A percentile compares a stretch with the other conserved stretches of the same genome.
Evolutionary conservation across 2,888 invertebrate species (phyloP).

Genomic region (Strigamia maritima): DNA sequence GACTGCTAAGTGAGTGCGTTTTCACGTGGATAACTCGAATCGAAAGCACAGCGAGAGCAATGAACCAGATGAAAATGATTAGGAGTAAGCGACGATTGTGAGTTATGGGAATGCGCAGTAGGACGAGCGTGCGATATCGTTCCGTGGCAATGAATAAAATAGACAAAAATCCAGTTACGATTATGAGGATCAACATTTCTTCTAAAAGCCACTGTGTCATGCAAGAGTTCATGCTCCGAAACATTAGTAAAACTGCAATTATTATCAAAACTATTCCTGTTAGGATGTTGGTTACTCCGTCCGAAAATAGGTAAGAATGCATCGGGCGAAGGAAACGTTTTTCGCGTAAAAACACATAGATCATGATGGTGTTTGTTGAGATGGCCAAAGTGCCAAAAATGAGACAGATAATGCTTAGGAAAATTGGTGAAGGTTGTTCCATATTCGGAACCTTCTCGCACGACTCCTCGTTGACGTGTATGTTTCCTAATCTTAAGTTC

Average conservation of each 20-base stretch:
- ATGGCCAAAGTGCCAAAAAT: background rate
- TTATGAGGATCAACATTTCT: background rate
- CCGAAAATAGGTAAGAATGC: background rate
- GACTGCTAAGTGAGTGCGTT: background rate
- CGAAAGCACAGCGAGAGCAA: background rate
- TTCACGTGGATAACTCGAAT: background rate
- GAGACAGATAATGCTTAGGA: background rate
- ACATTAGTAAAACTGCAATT: background rate
- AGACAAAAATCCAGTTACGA: background rate
- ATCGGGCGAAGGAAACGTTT: background rate
- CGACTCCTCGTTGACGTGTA: background rate
- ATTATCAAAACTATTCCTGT: background rate
- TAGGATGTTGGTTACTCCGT: background rate
- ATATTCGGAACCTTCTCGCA: background rate
- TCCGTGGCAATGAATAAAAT: background rate
- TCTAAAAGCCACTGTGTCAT: background rate
- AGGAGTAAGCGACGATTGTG: background rate
- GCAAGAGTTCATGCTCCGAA: background rate
- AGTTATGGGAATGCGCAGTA: background rate
- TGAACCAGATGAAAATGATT: background rate
- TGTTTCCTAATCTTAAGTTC: too few relatives aligned
- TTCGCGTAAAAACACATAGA: background rate
- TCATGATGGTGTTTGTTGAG: background rate
- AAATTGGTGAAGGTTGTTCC: background rate
- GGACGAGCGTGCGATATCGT: background rate